Base-by-base conservation (phyloP, 2,113 vertebrate genomes). In the Phycodurus eques region DNA sequence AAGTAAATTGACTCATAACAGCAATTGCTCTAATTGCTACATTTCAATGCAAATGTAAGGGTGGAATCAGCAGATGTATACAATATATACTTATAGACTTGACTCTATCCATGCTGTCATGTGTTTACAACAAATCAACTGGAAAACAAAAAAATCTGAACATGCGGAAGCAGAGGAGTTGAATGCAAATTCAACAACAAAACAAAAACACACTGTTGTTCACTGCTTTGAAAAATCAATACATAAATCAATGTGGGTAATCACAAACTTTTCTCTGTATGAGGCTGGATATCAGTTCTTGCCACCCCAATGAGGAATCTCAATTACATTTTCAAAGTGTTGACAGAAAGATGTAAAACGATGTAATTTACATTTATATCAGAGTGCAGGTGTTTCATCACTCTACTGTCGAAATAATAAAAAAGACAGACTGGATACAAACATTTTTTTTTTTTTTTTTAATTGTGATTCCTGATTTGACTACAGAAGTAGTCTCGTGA, bases 351-450 rank as follows among this genome's bases (percentile, higher is more conserved):
- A 10, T 65, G n/a, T 46, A 3, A 65, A 42, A 43, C 11, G 39
- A 65, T 61, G 27, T 17, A 35, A 61, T 61, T 61, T 61, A 61
- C 42, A 65, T 65, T 27, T 42, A 65, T 17, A 33, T 13, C 31
- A 9, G 22, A 59, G 20, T 43, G 62, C 62, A 64, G 39, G 62
- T 43, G 62, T 64, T 64, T 64, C 62, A 64, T 43, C 35, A 20
- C 61, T 63, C 35, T 64, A 43, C 62, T 44, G 62, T 43, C 10
- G 39, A 19, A 43, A 64, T 9, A 43, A 43, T 19, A 17, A 64
- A 64, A 3, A 20, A 8, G 14, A 62, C 60, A 39, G 60, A 62
- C 33, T 39, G 7, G 60, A 17, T 20, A 35, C 35, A 17, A 62
- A 62, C 33, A 39, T 35, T 9, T 43, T 63, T 39, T 33, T 17